A percentile compares a stretch with the other conserved stretches of the same genome.
Conservation (phyloP, 92 coral and sea anemone species). For the Parazoanthus darwini region DNA sequence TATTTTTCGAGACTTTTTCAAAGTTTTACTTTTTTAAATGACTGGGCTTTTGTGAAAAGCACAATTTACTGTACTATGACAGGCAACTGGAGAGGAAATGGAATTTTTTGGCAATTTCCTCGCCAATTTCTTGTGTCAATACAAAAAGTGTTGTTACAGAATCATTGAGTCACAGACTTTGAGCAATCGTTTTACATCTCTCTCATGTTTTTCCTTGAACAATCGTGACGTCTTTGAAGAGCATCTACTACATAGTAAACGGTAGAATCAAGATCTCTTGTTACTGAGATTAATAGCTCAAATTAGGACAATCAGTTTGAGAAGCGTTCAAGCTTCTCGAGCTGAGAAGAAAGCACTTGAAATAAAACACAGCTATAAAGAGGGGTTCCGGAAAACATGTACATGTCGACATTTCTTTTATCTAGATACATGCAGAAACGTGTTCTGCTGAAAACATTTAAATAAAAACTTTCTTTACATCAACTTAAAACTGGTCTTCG, state of each 20-base stretch:
- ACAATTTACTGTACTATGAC: neutral
- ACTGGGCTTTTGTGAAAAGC: neutral
- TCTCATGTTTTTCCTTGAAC: neutral
- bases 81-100: neutral
- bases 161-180: neutral
- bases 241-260: neutral
- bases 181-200: neutral
- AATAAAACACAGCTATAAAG: too few relatives aligned
- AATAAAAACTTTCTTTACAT: too few relatives aligned
- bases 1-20: too few relatives aligned
- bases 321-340: too few relatives aligned
- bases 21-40: neutral
- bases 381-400: too few relatives aligned
- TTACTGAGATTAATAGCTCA: too few relatives aligned
- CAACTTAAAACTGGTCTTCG: too few relatives aligned
- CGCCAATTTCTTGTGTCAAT: neutral
- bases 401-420: too few relatives aligned
- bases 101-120: conserved; percentile 3
- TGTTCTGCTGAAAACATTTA: too few relatives aligned
- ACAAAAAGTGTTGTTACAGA: neutral
- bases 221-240: neutral
- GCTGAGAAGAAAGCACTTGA: too few relatives aligned
- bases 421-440: too few relatives aligned
- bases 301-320: too few relatives aligned
- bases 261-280: neutral